phyloP scores from a whole-genome alignment of 1,140 invertebrate species.

The Drosophila burlai region DNA sequence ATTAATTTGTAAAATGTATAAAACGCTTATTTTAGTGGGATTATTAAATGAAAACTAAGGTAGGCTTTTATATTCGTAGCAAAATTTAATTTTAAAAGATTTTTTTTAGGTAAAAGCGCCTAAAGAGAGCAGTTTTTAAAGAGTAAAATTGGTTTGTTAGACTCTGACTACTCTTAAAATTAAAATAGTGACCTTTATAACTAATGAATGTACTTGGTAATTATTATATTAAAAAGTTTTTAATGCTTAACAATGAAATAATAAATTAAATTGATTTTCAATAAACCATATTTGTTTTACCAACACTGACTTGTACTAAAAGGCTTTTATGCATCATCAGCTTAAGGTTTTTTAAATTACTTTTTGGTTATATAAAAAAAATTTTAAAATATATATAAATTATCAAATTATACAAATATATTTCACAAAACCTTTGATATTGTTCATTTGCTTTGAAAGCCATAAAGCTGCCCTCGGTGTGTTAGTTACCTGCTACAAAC shows the following conservation, averaged over 20 bases:
- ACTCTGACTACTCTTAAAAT: neutral
- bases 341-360: no score
- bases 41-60: no score
- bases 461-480: constrained; percentile 13
- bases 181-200: no score
- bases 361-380: no score
- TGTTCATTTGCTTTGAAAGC: neutral
- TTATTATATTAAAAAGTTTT: neutral
- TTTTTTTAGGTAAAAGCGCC: neutral
- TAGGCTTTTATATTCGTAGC: no score
- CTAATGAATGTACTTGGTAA: neutral
- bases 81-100: neutral
- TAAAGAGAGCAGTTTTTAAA: neutral
- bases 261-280: neutral
- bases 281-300: no score
- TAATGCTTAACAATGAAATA: neutral
- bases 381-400: no score
- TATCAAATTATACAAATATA: no score
- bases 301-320: no score
- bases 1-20: neutral
- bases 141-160: neutral
- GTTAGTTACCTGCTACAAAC: constrained; percentile 57
- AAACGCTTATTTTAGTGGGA: no score
- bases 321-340: no score
- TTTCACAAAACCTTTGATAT: neutral